Evolutionary conservation across 2,113 vertebrate genomes (phyloP), one percentile per base, ranked within the genome.

Genomic region (Sphaerodactylus townsendi): DNA sequence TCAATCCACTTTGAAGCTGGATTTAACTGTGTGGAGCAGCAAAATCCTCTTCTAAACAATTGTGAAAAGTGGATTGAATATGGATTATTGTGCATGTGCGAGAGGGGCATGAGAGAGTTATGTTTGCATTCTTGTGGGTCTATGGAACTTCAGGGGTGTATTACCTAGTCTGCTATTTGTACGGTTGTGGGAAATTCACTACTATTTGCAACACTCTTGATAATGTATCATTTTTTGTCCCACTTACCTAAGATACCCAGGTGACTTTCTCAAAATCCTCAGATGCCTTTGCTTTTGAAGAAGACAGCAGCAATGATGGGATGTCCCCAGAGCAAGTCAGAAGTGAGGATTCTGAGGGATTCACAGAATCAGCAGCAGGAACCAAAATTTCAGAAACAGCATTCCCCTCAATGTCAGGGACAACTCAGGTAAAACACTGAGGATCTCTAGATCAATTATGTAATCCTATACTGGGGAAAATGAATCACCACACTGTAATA

Each of bases 261-360:
- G 97, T 95, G 70, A 96, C 94, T 91, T 97, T 98, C 93, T 96
- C 97, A 1, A 98, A 97, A 92, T 90, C 97, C 1, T 92, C 96
- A 2, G 98, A 99, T 56, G 97, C 98, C 0, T 99, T 98, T 69
- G 97, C 97, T 28, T 99, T 99, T 79, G 98, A 99, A 90, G 98
- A 99, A 92, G 98, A 99, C 93, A 99, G 98, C 96, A 98, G 98
- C 95, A 98, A 97, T 0, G 98, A 99, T 65, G 97, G 97, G 79
- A 95, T 98, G 91, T 99, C 98, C 89, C 98, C 98, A 0, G 98
- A 98, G 84, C 98, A 97, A 90, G 92, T 95, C 64, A 94, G 95
- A 91, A 96, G 95, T 17, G 96, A 98, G 33, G 98, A 98, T 87
- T 97, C 97, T 3, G 97, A 96, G 82, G 96, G 95, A 35, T 97